These are phyloP conservation scores for Apogon hyalosoma DNA, from an alignment of 2,797 vertebrate species.

Conservation along the genomic window DNA sequence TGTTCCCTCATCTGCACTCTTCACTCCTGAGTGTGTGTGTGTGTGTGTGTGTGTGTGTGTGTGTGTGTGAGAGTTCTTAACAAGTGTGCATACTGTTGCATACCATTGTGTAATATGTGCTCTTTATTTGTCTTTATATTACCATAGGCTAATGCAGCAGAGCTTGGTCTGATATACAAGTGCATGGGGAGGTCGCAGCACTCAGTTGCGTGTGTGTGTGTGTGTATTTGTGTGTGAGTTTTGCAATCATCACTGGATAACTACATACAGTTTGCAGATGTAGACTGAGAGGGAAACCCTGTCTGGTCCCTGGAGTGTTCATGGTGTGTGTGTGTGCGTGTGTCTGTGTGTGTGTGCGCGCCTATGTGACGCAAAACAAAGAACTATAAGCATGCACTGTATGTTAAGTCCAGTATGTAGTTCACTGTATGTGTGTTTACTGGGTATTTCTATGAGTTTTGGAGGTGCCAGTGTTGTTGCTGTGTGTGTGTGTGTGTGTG, in stretches of 20 bases:
- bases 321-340: neutral
- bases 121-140: constrained; percentile 59
- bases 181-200: constrained; percentile 49
- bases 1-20: constrained; percentile 8
- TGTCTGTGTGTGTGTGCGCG: constrained; percentile 8
- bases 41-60: constrained; percentile 8
- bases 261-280: constrained; percentile 63
- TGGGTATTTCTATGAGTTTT: constrained; percentile 18
- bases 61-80: constrained; percentile 25
- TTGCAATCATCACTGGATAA: constrained; percentile 50
- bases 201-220: constrained; percentile 15
- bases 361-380: too few species aligned
- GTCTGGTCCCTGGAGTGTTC: constrained; percentile 55
- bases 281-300: constrained; percentile 75
- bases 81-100: constrained; percentile 32
- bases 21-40: neutral
- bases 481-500: neutral
- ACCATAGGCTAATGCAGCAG: constrained; percentile 43
- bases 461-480: constrained; percentile 2
- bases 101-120: constrained; percentile 45
- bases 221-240: constrained; percentile 20
- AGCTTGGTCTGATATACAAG: constrained; percentile 36
- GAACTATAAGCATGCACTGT: too few species aligned
- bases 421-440: constrained; percentile 40
- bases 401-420: neutral